phyloP scores from a whole-genome alignment of 2,888 invertebrate genomes.

The Drosophila heteroneura region DNA sequence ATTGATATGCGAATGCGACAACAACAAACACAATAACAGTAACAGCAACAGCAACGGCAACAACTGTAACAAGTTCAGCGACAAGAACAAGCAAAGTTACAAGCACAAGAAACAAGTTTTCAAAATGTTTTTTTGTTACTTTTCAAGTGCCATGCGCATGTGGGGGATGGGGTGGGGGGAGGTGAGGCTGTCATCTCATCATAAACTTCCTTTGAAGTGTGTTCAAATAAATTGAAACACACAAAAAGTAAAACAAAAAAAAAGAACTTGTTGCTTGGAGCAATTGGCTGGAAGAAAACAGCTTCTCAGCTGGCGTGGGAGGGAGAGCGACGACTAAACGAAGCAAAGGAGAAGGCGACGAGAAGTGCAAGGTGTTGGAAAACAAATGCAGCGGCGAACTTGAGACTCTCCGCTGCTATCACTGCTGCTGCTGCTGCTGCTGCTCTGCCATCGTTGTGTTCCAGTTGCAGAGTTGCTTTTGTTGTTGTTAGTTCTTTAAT shows the following conservation, averaged over 20 bases:
- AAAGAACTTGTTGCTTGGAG: slow-evolving; percentile 40
- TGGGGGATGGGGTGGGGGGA: not conserved
- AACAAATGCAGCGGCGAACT: slow-evolving; percentile 47
- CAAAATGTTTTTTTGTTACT: slow-evolving; percentile 29
- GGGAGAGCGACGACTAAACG: not conserved
- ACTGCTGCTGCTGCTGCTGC: not conserved
- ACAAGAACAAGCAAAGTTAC: slow-evolving; percentile 49
- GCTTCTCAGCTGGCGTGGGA: slow-evolving; percentile 12
- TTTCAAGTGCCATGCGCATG: slow-evolving; percentile 13
- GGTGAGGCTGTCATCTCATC: slow-evolving; percentile 36
- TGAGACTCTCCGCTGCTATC: slow-evolving; percentile 22
- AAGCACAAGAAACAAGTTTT: slow-evolving; percentile 53
- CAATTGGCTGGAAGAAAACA: not conserved
- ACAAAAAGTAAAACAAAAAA: slow-evolving; percentile 7
- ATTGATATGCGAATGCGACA: slow-evolving; percentile 73
- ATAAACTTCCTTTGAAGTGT: slow-evolving; percentile 48
- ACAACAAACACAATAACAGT: slow-evolving; percentile 31
- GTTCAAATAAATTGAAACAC: slow-evolving; percentile 23
- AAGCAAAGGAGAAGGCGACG: not conserved
- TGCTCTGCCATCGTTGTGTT: slow-evolving; percentile 5
- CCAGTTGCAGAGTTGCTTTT: slow-evolving; percentile 3
- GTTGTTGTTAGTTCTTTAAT: slow-evolving; percentile 26
- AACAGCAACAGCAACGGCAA: slow-evolving; percentile 32
- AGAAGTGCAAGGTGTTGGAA: slow-evolving; percentile 42
- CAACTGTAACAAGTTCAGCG: slow-evolving; percentile 40